Conservation (phyloP, 1,140 invertebrate species). For the Asbolus verrucosus region DNA sequence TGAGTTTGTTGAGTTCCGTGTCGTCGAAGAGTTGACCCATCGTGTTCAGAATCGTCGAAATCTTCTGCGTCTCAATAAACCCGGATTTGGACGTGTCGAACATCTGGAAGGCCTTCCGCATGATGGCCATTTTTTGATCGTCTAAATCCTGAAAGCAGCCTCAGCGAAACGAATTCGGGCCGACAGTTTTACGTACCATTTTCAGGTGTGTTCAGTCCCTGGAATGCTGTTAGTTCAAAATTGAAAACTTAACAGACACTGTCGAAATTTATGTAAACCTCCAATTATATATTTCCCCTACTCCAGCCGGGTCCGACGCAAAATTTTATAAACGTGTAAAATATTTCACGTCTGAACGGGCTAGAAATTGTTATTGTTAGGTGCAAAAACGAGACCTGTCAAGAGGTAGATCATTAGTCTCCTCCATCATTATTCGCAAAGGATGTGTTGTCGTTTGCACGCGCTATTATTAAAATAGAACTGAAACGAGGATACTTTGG, state of each 20-base stretch:
- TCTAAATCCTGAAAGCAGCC: constrained; percentile 63
- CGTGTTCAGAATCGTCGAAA: constrained; percentile 92
- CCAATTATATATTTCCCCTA: constrained; percentile 38
- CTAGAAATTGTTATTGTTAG: constrained; percentile 39
- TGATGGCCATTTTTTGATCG: constrained; percentile 87
- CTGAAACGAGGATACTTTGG: constrained; percentile 19
- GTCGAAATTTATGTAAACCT: constrained; percentile 33
- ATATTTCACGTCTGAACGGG: constrained; percentile 32
- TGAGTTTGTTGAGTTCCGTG: constrained; percentile 83
- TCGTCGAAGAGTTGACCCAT: constrained; percentile 94
- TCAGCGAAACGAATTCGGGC: background rate
- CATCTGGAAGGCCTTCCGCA: constrained; percentile 95
- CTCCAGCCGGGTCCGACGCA: constrained; percentile 8
- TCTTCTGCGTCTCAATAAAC: constrained; percentile 89
- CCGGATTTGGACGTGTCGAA: constrained; percentile 92
- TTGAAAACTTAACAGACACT: constrained; percentile 24
- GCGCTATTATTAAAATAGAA: constrained; percentile 17
- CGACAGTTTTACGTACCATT: constrained; percentile 1
- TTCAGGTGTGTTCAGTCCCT: constrained; percentile 2
- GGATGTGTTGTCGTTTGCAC: constrained; percentile 33
- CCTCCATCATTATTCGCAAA: constrained; percentile 30
- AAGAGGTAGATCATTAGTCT: constrained; percentile 26
- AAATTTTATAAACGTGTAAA: constrained; percentile 34
- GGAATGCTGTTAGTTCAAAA: constrained; percentile 27
- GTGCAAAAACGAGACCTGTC: constrained; percentile 31